Evolutionary conservation across 2,888 invertebrate species (phyloP).

Genomic region (Coleophora flavipennella): DNA sequence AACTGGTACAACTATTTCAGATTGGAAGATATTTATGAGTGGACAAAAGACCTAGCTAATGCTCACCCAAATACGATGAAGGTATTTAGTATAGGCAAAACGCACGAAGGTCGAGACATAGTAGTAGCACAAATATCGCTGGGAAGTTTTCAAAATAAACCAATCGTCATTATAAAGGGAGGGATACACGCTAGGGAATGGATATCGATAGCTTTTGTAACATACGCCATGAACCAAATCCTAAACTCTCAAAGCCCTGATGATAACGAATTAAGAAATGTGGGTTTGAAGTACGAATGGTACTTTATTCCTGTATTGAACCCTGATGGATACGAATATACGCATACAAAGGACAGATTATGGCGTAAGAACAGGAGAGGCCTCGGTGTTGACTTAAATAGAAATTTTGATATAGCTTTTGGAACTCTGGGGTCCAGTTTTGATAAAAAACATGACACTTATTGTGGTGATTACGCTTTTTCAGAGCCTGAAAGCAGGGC

Average conservation of each 20-base stretch:
- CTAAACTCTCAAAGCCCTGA: slow-evolving; percentile 81
- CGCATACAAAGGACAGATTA: slow-evolving; percentile 82
- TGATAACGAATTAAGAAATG: slow-evolving; percentile 64
- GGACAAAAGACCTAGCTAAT: slow-evolving; percentile 61
- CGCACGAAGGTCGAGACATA: slow-evolving; percentile 48
- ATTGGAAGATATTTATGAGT: slow-evolving; percentile 72
- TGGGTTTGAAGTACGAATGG: slow-evolving; percentile 63
- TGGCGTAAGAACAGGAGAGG: slow-evolving; percentile 87
- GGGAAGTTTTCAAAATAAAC: slow-evolving; percentile 27
- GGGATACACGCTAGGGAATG: slow-evolving; percentile 95
- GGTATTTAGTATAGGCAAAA: slow-evolving; percentile 41
- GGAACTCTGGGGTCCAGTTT: slow-evolving; percentile 26
- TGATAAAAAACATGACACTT: slow-evolving; percentile 74
- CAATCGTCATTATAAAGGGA: slow-evolving; percentile 75
- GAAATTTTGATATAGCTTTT: slow-evolving; percentile 83
- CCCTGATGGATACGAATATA: slow-evolving; percentile 91
- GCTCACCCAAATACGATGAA: slow-evolving; percentile 52
- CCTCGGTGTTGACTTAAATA: slow-evolving; percentile 84
- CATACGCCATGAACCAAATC: slow-evolving; percentile 83
- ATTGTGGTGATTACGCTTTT: slow-evolving; percentile 83
- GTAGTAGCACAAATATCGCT: slow-evolving; percentile 28
- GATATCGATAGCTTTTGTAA: slow-evolving; percentile 88
- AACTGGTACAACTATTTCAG: slow-evolving; percentile 73
- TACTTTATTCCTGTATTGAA: slow-evolving; percentile 84
- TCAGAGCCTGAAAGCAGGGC: slow-evolving; percentile 91